Percentiles rank a stretch among this genome's conserved stretches.
Conservation (phyloP, 2,888 invertebrate genomes). For the Drosophila neotestacea region DNA sequence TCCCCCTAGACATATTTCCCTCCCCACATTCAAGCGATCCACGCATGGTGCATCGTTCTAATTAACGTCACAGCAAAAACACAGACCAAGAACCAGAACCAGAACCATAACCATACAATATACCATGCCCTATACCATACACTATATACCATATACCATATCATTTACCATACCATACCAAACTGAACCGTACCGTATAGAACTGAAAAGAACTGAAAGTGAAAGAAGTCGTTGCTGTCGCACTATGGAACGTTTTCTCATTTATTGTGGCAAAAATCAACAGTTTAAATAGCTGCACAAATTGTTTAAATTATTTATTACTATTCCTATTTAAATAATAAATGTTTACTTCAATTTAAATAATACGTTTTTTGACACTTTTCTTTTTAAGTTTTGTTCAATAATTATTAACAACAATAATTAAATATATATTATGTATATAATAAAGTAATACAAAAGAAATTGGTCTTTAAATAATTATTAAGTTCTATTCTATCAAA, state of each 20-base stretch:
- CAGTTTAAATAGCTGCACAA: not conserved
- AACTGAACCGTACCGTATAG: slow-evolving; percentile 10
- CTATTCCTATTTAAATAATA: too few relatives aligned
- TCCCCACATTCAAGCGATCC: slow-evolving; percentile 31
- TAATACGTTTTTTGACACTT: too few relatives aligned
- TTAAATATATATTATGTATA: too few relatives aligned
- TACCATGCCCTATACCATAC: slow-evolving; percentile 19
- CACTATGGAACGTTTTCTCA: not conserved
- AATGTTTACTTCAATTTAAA: too few relatives aligned
- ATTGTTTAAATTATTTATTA: too few relatives aligned
- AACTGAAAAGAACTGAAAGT: slow-evolving; percentile 30
- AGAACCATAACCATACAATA: slow-evolving; percentile 34
- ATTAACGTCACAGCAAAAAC: slow-evolving; percentile 65
- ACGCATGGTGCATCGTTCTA: slow-evolving; percentile 76
- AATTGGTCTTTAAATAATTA: too few relatives aligned
- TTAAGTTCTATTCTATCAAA: too few relatives aligned
- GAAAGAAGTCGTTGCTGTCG: slow-evolving; percentile 38
- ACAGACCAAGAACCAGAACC: slow-evolving; percentile 25
- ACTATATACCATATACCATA: slow-evolving; percentile 26
- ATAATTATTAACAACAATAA: too few relatives aligned
- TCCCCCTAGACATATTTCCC: not conserved
- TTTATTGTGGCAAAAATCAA: not conserved
- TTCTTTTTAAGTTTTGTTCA: too few relatives aligned
- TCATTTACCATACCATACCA: slow-evolving; percentile 32
- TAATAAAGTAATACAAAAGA: too few relatives aligned